A percentile compares a stretch with the other conserved stretches of the same genome.
Conservation (phyloP, 2,113 vertebrate genomes). For the Phylloscopus trochiloides region DNA sequence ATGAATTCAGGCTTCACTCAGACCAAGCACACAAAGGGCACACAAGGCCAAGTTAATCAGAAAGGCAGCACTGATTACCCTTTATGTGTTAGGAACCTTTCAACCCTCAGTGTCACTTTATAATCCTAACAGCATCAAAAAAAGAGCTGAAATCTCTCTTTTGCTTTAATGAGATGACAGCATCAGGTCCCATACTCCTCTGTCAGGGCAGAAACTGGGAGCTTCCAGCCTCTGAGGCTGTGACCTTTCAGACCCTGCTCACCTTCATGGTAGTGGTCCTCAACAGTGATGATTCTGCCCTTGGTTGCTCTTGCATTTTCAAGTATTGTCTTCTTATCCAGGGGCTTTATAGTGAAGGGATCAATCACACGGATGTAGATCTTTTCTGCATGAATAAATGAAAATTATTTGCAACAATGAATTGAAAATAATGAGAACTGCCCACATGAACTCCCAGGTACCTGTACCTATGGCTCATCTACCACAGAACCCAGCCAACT, state of each 20-base stretch:
- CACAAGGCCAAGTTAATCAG: background rate
- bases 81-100: background rate
- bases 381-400: slow-evolving; percentile 77
- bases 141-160: background rate
- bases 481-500: background rate
- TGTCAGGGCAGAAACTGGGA: background rate
- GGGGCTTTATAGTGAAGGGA: slow-evolving; percentile 92
- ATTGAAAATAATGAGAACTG: background rate
- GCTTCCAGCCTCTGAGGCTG: background rate
- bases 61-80: background rate
- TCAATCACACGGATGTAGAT: slow-evolving; percentile 87
- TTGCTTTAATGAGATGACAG: background rate
- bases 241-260: background rate
- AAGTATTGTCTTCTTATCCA: slow-evolving; percentile 89
- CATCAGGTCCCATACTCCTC: background rate
- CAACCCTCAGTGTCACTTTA: background rate
- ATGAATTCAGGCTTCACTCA: background rate
- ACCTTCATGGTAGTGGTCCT: slow-evolving; percentile 96
- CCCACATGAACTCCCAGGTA: background rate
- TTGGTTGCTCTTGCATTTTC: slow-evolving; percentile 86
- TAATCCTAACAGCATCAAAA: background rate
- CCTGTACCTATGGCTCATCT: background rate
- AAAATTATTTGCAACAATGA: background rate
- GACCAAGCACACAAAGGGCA: background rate
- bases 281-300: slow-evolving; percentile 89